phyloP scores from a whole-genome alignment of 2,797 vertebrate genomes.

The Macroramphosus scolopax region DNA sequence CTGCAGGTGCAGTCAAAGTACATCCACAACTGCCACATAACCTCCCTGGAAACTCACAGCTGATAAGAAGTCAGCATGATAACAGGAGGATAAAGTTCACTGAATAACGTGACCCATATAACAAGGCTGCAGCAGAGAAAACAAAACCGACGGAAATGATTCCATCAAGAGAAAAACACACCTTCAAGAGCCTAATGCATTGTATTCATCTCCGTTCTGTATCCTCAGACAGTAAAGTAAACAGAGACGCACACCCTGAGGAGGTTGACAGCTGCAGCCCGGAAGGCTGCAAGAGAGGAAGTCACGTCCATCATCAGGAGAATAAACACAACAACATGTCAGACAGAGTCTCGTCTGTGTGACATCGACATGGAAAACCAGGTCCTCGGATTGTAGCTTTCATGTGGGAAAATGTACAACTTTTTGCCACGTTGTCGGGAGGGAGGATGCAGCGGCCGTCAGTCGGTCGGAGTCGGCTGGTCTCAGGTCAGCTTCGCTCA shows the following conservation, averaged over 20 bases:
- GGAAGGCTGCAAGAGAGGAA: conserved; percentile 15
- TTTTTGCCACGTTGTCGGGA: conserved; percentile 66
- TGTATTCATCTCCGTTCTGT: too few relatives aligned
- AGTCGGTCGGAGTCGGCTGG: conserved; percentile 8
- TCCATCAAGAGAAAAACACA: too few relatives aligned
- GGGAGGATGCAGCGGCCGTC: conserved; percentile 18
- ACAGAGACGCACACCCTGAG: conserved; percentile 43
- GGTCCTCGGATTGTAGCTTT: background rate
- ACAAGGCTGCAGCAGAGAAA: too few relatives aligned
- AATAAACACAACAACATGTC: background rate
- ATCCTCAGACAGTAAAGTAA: too few relatives aligned
- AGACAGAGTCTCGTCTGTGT: too few relatives aligned
- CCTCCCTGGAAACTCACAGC: conserved; percentile 31
- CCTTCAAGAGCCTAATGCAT: too few relatives aligned
- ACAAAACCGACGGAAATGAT: too few relatives aligned
- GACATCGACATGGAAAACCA: background rate
- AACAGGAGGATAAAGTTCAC: conserved; percentile 64
- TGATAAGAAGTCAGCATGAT: conserved; percentile 55
- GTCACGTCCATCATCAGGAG: conserved; percentile 15
- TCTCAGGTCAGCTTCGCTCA: conserved; percentile 44
- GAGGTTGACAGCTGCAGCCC: conserved; percentile 46
- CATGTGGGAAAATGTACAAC: background rate
- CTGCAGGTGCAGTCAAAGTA: conserved; percentile 63
- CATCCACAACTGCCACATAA: conserved; percentile 72
- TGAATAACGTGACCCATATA: too few relatives aligned